Evolutionary conservation across 2,113 vertebrate species (phyloP), one percentile per base, ranked within the genome.

Genomic region (Murina feae): DNA sequence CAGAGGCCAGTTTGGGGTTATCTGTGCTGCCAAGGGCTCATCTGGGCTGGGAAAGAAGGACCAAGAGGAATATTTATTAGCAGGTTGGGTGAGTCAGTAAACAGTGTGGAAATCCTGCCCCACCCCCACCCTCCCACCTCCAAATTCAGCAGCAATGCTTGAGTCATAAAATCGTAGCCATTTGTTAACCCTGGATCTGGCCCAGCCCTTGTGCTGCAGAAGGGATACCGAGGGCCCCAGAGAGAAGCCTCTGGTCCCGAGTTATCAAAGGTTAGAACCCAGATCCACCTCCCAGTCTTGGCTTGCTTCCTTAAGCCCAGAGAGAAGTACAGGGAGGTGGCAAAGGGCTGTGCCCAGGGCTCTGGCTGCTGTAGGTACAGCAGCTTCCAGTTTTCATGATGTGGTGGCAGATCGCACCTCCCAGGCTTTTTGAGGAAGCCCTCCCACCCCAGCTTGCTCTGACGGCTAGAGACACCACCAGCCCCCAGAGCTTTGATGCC

Each of bases 61-160:
- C 83, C 58, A 66, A 25, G 44, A 89, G 25, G 47, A 71, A 7
- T 80, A 87, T 72, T 86, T 94, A 82, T 94, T 96, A 85, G 88
- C 66, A 90, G 42, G 23, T 17, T 78, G 37, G 7, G 44, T 97
- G 94, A 96, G 81, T 96, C 93, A 93, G 30, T 93, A 21, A 72
- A 47, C 32, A 37, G 9, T 96, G 95, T 95, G 55, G 96, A 82
- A 96, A 96, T 82, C 68, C 72, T 95, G 92, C 81, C 25, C 53
- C 44, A 60, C 86, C 83, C n/a, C 72, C 42, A 47, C 13, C 71
- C 51, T 96, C 86, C 89, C 2, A 2, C 39, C 79, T 74, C 66
- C 49, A 49, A 87, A 78, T 90, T 82, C 85, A 80, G 71, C 60
- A 68, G 66, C 55, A 91, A 69, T 65, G 35, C 25, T 78, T 97